Conservation (phyloP, 2,113 vertebrate species). For the Trichomycterus rosablanca region DNA sequence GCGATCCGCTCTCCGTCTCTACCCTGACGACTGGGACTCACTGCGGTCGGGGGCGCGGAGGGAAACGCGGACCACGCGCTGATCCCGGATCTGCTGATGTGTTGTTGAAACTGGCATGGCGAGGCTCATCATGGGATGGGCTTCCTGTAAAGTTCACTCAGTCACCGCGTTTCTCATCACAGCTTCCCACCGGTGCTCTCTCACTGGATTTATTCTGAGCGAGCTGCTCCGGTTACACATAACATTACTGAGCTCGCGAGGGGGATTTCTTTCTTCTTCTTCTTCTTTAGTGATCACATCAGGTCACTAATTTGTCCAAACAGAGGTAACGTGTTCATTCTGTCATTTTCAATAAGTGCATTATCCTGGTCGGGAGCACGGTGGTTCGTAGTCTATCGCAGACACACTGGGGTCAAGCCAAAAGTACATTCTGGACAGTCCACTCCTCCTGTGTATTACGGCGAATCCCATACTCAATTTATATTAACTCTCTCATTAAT, state of each 20-base stretch:
- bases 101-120: not conserved
- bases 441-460: no score
- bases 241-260: not conserved
- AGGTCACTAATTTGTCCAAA: no score
- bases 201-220: not conserved
- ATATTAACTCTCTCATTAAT: no score
- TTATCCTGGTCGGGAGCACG: no score
- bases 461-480: no score
- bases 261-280: not conserved
- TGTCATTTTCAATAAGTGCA: no score
- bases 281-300: conserved; percentile 9
- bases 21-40: conserved; percentile 53
- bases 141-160: conserved; percentile 10
- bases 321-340: no score
- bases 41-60: conserved; percentile 55
- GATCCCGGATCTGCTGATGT: conserved; percentile 4
- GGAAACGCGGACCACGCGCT: conserved; percentile 33
- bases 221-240: not conserved
- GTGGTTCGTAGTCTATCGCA: no score
- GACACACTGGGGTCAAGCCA: no score
- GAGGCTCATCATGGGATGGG: not conserved
- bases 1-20: conserved; percentile 63
- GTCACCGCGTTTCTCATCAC: not conserved
- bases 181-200: not conserved
- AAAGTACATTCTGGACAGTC: no score